Evolutionary conservation across 2,113 vertebrate genomes (phyloP).

Genomic region (Dipodomys merriami): DNA sequence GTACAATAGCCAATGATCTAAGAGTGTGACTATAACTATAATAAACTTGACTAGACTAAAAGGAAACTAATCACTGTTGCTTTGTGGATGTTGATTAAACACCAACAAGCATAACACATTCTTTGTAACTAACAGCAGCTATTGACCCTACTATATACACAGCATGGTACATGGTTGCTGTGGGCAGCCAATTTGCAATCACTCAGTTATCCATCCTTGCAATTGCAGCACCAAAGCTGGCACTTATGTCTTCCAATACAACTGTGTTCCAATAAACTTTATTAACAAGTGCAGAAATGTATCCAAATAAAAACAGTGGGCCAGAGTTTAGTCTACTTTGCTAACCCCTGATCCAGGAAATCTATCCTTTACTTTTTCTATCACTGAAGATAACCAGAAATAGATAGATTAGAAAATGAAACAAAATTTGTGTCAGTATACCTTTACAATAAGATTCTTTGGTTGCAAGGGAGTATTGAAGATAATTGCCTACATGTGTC

Average conservation of each 20-base stretch:
- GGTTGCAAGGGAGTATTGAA: constrained; percentile 11
- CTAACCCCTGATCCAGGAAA: background rate
- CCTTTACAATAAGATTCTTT: background rate
- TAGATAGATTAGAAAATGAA: no score
- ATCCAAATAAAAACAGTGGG: background rate
- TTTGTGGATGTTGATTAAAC: background rate
- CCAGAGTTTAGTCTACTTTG: background rate
- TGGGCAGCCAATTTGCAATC: background rate
- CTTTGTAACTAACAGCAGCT: background rate
- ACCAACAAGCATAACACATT: background rate
- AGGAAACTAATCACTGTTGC: background rate
- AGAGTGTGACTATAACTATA: background rate
- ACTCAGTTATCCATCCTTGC: background rate
- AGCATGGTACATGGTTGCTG: background rate
- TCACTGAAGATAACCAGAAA: background rate
- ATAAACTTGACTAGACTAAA: background rate
- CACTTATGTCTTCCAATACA: background rate
- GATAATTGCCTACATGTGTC: background rate
- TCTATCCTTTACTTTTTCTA: background rate
- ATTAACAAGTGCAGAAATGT: background rate
- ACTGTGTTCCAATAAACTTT: background rate
- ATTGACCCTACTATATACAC: background rate
- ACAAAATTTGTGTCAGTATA: background rate
- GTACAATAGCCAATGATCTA: background rate
- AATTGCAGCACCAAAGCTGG: background rate